These are phyloP conservation scores for Periophthalmus magnuspinnatus DNA, from an alignment of 2,797 vertebrate genomes.

Conservation along the genomic window DNA sequence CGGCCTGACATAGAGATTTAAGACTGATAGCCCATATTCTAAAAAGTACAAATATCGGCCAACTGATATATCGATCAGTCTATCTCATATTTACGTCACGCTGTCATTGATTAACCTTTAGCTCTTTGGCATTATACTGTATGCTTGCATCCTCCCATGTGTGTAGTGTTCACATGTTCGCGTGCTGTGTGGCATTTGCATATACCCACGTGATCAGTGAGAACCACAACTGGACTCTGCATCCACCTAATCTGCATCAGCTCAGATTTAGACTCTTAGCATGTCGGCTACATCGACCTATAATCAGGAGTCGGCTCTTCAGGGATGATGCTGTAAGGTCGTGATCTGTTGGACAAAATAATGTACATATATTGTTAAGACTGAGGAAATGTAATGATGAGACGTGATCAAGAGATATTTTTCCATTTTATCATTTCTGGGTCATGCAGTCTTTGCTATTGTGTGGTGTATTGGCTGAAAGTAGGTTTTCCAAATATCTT, in stretches of 20 bases:
- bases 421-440: no score
- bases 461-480: no score
- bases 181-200: conserved; percentile 13
- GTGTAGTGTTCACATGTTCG: conserved; percentile 26
- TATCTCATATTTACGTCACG: no score
- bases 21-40: no score
- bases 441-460: no score
- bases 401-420: no score
- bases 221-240: conserved; percentile 26
- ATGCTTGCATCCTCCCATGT: conserved; percentile 9
- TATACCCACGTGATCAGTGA: conserved; percentile 11
- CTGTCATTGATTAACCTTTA: neutral
- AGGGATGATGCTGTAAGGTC: neutral
- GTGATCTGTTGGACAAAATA: neutral
- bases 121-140: neutral
- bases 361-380: neutral
- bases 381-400: no score
- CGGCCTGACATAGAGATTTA: no score
- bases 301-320: conserved; percentile 49
- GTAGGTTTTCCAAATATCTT: no score
- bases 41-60: no score
- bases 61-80: no score
- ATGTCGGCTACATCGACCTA: conserved; percentile 33
- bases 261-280: conserved; percentile 45
- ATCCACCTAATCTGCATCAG: conserved; percentile 53